Percentiles rank a stretch among this genome's conserved stretches.
Conservation (phyloP, 2,888 invertebrate species). For the Drosophila demipolita region DNA sequence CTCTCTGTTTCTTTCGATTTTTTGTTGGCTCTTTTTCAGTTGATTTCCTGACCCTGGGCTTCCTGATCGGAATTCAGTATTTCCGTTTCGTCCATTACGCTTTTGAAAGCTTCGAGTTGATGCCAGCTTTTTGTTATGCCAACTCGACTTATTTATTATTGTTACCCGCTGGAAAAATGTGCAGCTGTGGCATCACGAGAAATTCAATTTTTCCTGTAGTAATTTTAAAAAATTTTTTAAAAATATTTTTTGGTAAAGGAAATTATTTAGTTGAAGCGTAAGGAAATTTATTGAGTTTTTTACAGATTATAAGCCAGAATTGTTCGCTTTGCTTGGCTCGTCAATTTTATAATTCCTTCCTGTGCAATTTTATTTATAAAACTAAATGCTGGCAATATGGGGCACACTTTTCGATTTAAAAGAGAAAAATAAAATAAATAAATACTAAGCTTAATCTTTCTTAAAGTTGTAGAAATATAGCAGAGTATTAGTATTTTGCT, state of each 20-base stretch:
- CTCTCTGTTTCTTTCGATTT: conserved; percentile 49
- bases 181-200: conserved; percentile 25
- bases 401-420: neutral
- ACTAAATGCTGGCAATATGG: neutral
- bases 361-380: neutral
- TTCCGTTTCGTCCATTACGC: conserved; percentile 77
- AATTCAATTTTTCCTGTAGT: conserved; percentile 33
- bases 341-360: neutral
- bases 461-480: too few species aligned
- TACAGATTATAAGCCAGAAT: neutral
- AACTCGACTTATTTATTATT: conserved; percentile 40
- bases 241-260: conserved; percentile 4
- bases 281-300: neutral
- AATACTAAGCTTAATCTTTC: neutral
- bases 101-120: conserved; percentile 65
- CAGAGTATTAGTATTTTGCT: too few species aligned
- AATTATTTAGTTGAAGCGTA: conserved; percentile 7
- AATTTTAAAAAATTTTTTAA: conserved; percentile 1
- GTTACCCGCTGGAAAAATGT: conserved; percentile 29
- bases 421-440: neutral
- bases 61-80: conserved; percentile 79
- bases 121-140: conserved; percentile 16
- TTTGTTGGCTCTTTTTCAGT: conserved; percentile 68
- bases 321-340: neutral
- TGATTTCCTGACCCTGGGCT: conserved; percentile 74